Evolutionary conservation across 1,140 invertebrate species (phyloP), one percentile per base, ranked within the genome.

Genomic region (Panulirus ornatus): DNA sequence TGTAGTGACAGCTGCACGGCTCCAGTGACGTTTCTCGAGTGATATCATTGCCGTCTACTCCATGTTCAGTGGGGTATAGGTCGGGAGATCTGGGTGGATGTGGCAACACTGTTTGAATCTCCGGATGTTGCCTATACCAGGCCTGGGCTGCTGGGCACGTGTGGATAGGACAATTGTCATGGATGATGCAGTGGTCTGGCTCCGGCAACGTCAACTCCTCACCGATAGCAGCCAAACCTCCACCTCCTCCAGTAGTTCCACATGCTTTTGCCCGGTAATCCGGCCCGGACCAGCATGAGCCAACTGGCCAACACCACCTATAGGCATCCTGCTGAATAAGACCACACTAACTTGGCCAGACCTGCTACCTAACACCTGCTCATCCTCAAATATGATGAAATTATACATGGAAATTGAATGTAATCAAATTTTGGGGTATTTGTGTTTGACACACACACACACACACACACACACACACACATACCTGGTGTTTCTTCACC

Each of bases 101-200:
- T 19, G 11, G 76, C 40, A 44, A 22, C 6, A 47, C 40, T 51
- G 36, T n/a, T n/a, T n/a, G 42, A 79, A 79, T 79, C 76, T 79
- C 2, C n/a, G 40, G 40, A 30, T 79, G 42, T 47, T 79, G 76
- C 76, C 40, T 34, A 44, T 47, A 51, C 47, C 40, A 42, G 6
- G 40, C 19, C 47, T 79, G 40, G 40, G 47, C 76, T 30, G 30
- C 47, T n/a, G 1, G 6, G 42, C 42, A 8, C 76, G 76, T 51
- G 76, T 44, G 76, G 47, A 47, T 30, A 16, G 76, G 42, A 44
- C 75, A 16, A n/a, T 44, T 79, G 47, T 51, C 40, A 3, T n/a
- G 76, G 76, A 79, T 40, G 34, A 79, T 16, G 76, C 47, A 47
- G n/a, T 30, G 47, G 11, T 79, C 42, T 51, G 76, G 40, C 40